Percentiles rank a stretch among this genome's conserved stretches.
phyloP scores from a whole-genome alignment of 2,113 vertebrate species.

The Sceloporus undulatus region DNA sequence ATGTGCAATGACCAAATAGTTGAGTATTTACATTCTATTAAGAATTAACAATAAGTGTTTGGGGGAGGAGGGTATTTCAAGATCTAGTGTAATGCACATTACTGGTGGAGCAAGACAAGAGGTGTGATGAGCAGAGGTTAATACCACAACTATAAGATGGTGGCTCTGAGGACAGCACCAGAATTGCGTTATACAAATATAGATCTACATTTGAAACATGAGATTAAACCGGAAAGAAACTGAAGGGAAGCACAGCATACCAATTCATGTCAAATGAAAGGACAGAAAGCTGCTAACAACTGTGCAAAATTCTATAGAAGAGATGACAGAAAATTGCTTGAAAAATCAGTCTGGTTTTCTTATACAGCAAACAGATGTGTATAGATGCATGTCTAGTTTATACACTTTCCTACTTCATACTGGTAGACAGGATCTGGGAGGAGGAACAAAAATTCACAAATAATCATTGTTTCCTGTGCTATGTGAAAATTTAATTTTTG shows the following conservation, averaged over 20 bases:
- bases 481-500: constrained; percentile 52
- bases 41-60: no score
- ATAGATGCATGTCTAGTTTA: no score
- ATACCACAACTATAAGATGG: background rate
- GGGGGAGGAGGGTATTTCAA: no score
- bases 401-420: background rate
- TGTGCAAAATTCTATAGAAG: background rate
- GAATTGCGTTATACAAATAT: background rate
- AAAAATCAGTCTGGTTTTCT: background rate
- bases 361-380: background rate
- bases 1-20: no score
- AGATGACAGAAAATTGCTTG: background rate
- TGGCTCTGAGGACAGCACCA: no score
- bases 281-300: background rate
- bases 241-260: background rate
- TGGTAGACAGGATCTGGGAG: background rate
- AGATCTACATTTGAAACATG: background rate
- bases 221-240: background rate
- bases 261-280: background rate
- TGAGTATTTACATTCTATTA: no score
- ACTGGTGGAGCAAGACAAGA: background rate
- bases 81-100: no score
- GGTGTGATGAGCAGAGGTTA: background rate
- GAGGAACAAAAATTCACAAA: background rate
- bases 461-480: constrained; percentile 47